Percentiles rank a stretch among this genome's conserved stretches.
Evolutionary conservation across 2,113 vertebrate genomes (phyloP).

Genomic region (Bambusicola thoracicus): DNA sequence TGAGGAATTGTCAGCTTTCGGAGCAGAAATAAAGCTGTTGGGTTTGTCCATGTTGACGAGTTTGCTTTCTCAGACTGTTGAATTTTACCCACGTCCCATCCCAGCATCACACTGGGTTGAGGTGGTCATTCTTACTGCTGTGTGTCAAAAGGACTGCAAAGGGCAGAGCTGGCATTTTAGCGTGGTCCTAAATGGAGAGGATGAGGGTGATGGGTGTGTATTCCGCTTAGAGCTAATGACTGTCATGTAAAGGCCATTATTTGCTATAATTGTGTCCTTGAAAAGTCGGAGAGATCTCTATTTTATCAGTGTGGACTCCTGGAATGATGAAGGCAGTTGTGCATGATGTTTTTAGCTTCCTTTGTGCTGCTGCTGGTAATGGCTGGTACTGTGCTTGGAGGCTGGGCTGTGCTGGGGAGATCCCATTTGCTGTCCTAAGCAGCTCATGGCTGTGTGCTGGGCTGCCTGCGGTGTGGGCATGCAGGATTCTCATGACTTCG

Average conservation of each 20-base stretch:
- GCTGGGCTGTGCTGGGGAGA: not conserved
- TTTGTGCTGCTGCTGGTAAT: not conserved
- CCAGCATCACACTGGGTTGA: not conserved
- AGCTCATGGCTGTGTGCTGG: not conserved
- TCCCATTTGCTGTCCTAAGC: not conserved
- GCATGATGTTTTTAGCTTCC: not conserved
- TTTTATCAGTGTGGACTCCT: not conserved
- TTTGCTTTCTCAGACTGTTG: not conserved
- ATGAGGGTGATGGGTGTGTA: fast-evolving
- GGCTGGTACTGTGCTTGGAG: fast-evolving
- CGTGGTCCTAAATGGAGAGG: not conserved
- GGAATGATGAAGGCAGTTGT: not conserved
- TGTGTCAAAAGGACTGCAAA: not conserved
- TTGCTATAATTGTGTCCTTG: not conserved
- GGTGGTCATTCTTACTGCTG: not conserved
- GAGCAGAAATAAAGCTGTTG: not conserved
- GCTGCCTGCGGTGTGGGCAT: fast-evolving
- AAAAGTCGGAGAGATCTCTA: not conserved
- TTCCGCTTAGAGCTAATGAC: not conserved
- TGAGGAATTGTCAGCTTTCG: not conserved
- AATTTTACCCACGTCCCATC: not conserved
- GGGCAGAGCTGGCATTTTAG: not conserved
- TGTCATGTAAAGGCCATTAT: not conserved
- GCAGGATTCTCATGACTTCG: not conserved
- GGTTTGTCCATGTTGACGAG: not conserved